Evolutionary conservation across 2,113 vertebrate species (phyloP), one percentile per base, ranked within the genome.

Genomic region (Geococcyx californianus): DNA sequence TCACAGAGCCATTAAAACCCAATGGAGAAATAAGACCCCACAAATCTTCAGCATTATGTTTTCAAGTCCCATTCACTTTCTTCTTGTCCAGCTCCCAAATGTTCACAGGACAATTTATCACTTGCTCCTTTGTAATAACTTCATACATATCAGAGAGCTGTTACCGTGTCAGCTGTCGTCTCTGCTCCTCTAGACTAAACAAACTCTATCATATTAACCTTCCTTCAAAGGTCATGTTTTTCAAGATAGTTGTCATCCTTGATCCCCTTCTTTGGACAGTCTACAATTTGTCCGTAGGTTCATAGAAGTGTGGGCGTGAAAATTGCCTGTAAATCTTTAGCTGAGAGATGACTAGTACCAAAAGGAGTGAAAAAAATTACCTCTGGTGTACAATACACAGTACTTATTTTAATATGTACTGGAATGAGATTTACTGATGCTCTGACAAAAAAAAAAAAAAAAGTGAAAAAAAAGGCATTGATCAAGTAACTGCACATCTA

Each of bases 111-210:
- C 24, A 63, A 55, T 84, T 84, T 78, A 62, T 34, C 16, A 42
- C 19, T 45, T 19, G 14, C 23, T 10, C 70, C 14, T 67, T 94
- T 38, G 5, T 77, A 84, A 69, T 33, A 74, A 34, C 18, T 59
- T 74, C 62, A 52, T 70, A 81, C 16, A 23, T 47, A 81, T 74
- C 58, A 86, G 66, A 89, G 54, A 59, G 40, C 5, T 40, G 9
- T 90, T 88, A 83, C 66, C 79, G 34, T 36, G 72, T 56, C 54
- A 83, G 49, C 45, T 54, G 49, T 56, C 82, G 73, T 23, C 34
- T 84, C 80, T 34, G 7, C 16, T 89, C 13, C n/a, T 89, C 44
- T 49, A 92, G 91, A 94, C 96, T 94, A 91, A 97, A 96, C 80
- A 94, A 92, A 75, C 42, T 68, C 28, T 40, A 23, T 47, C 76